A percentile compares a stretch with the other conserved stretches of the same genome.
Conservation (phyloP, 2,113 vertebrate species). For the Tretioscincus oriximinensis region DNA sequence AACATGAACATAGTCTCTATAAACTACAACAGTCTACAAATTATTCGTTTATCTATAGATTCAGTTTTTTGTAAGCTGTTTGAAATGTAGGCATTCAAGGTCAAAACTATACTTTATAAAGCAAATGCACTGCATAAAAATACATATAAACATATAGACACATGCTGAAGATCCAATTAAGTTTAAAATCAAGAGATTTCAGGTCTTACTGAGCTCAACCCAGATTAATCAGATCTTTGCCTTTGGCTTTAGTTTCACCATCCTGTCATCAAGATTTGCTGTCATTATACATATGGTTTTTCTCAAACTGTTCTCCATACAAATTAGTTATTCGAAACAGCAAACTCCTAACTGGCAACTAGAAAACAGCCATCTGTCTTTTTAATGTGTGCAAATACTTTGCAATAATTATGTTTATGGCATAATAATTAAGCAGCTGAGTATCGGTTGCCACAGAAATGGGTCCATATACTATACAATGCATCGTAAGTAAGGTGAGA, state of each 20-base stretch:
- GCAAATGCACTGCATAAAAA: not conserved
- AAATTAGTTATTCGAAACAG: constrained; percentile 28
- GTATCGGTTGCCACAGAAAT: constrained; percentile 19
- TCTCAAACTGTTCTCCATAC: not conserved
- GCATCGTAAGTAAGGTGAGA: not conserved
- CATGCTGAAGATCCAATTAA: not conserved
- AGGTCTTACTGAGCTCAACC: not conserved
- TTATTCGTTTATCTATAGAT: not conserved
- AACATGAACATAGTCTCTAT: not conserved
- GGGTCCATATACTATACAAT: not conserved
- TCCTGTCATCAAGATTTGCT: not conserved
- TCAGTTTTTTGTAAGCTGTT: not conserved
- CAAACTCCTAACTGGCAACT: not conserved
- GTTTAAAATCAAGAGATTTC: not conserved
- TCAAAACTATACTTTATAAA: not conserved
- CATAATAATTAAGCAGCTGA: constrained; percentile 36
- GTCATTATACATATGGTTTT: not conserved
- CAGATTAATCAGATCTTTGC: not conserved
- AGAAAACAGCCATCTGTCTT: constrained; percentile 3
- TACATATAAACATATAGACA: not conserved
- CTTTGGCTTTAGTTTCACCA: not conserved
- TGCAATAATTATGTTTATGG: constrained; percentile 38
- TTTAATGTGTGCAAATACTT: constrained; percentile 36
- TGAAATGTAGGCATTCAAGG: not conserved
- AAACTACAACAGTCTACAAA: not conserved